Base-by-base conservation (phyloP, 2,113 vertebrate species). In the Limanda limanda region DNA sequence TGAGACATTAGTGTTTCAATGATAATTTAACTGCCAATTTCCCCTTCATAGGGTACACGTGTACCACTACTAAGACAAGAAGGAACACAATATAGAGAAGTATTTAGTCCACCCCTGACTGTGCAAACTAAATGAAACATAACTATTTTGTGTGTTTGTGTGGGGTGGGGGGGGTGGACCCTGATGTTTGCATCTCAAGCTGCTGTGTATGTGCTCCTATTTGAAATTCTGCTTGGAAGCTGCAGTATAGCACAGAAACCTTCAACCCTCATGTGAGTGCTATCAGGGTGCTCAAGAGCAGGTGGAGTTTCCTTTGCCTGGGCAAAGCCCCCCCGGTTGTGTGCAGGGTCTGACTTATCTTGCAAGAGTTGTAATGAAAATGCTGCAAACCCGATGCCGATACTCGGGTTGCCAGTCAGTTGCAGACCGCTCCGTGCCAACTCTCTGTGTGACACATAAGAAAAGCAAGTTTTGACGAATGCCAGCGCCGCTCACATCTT, bases 261-360 rank as follows among this genome's bases (percentile, higher is more conserved):
- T 68, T 73, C 68, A 64, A 52, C 23, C 51, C 69, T 63, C 42
- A 31, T 55, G 63, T 56, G 79, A 63, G 60, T 56, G 77, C 67
- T 82, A 73, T 82, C 86, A 20, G 45, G 51, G 20, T 21, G 21
- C 48, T 67, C 13, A n/a, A 79, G 74, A 81, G 72, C 73, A 54
- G 68, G 23, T 66, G 69, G 61, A 63, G 47, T 83, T 75, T 67
- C 51, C n/a, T 80, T 61, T 71, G 31, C 72, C 60, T 1, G 48
- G 21, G 20, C 61, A 59, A 54, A 20, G 58, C 77, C 76, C 25
- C 25, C 67, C 20, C 13, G 62, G 52, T 75, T 51, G 54, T 68
- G 74, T 61, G 61, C 54, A 65, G 23, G 40, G 62, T 84, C 59
- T 15, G 25, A 83, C 68, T 85, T 82, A 82, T 81, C 78, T 83